Evolutionary conservation across 2,113 vertebrate species (phyloP), one percentile per base, ranked within the genome.

Genomic region (Callopanchax toddi): DNA sequence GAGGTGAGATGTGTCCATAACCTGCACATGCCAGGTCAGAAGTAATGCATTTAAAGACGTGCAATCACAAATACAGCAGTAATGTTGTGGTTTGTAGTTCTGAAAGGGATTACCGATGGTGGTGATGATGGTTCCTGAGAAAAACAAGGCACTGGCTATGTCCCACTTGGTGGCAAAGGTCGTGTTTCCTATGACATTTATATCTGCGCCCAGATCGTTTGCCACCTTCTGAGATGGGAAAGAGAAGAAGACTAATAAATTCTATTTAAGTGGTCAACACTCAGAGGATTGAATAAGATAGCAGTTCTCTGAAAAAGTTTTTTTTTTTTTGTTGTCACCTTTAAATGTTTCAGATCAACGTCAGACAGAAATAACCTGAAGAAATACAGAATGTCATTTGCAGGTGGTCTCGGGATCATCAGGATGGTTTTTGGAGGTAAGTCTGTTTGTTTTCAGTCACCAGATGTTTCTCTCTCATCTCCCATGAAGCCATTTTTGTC

Each of bases 51-150:
- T n/a, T n/a, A n/a, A n/a, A 11, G 50, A 50, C 36, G 71, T 36
- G 10, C 53, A 39, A 42, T 16, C 20, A 45, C 11, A 55, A 18
- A 55, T 61, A 53, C 32, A 43, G 3, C 0, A 40, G 53, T 2
- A 2, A 6, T 34, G 20, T 48, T 1, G 9, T 23, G 20, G 15
- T 16, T 12, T 13, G 0, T 5, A 39, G 7, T 48, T 53, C 12
- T n/a, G 2, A 16, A 58, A 51, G 21, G 63, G 3, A 64, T 22
- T 62, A 93, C 92, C 91, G 0, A 93, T 93, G 52, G 95, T 97
- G 71, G 95, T 96, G 87, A 97, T 92, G 77, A 97, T 91, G 25
- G 95, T 97, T 45, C 95, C 95, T 21, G 94, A 95, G 90, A 97
- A 97, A 87, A 97, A 96, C 79, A 96, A 95, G 59, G 94, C 93